Percentiles rank a stretch among this genome's conserved stretches.
These are phyloP conservation scores for Arremon aurantiirostris DNA, from an alignment of 2,797 vertebrate genomes.

Conservation along the genomic window DNA sequence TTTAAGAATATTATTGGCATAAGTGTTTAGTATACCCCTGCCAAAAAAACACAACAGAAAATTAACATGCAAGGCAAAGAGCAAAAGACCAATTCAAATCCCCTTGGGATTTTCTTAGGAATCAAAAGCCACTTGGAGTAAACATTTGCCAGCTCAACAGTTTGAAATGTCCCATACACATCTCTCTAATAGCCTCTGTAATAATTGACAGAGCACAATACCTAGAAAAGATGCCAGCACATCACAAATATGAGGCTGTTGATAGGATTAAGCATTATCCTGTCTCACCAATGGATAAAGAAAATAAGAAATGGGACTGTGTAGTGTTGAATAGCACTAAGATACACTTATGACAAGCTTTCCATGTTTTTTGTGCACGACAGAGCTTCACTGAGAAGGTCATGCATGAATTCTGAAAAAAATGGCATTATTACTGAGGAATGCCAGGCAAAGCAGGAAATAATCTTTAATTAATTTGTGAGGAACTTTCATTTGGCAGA, in stretches of 20 bases:
- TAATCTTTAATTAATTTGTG: conserved; percentile 55
- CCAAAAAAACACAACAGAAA: not conserved
- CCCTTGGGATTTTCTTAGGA: conserved; percentile 27
- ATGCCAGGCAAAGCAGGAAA: conserved; percentile 47
- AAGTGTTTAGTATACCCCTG: not conserved
- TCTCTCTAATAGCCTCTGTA: conserved; percentile 15
- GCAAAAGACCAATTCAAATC: conserved; percentile 9
- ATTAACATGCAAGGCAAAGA: conserved; percentile 18
- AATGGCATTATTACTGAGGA: conserved; percentile 35
- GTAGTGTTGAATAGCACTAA: not conserved
- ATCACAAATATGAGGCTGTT: conserved; percentile 38
- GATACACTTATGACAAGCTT: not conserved
- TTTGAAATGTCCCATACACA: conserved; percentile 16
- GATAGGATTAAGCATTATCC: conserved; percentile 57
- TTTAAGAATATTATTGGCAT: not conserved
- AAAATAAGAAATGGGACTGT: conserved; percentile 28
- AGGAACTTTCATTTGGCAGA: conserved; percentile 40
- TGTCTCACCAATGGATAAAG: conserved; percentile 41
- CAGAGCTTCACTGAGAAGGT: conserved; percentile 11
- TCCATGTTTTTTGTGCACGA: not conserved
- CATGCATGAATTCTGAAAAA: conserved; percentile 39
- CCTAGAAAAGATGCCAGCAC: conserved; percentile 34
- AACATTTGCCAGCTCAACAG: conserved; percentile 50
- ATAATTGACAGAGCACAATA: conserved; percentile 38
- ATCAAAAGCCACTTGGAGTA: conserved; percentile 48